phyloP scores from a whole-genome alignment of 2,113 vertebrate genomes.

The Myodes glareolus region DNA sequence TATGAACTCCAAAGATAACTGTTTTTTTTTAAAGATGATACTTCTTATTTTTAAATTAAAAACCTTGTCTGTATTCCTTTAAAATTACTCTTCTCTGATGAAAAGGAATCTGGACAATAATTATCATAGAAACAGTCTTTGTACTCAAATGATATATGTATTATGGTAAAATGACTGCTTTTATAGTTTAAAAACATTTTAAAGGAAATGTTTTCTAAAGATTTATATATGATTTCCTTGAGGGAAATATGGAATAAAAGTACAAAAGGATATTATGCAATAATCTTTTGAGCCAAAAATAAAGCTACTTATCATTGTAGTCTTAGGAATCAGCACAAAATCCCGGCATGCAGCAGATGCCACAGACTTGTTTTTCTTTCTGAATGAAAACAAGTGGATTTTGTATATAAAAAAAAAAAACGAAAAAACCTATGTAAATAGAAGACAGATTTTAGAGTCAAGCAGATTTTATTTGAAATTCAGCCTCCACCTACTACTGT shows the following conservation, averaged over 20 bases:
- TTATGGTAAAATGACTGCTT: slow-evolving; percentile 54
- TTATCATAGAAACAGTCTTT: slow-evolving; percentile 58
- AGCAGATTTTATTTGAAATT: slow-evolving; percentile 36
- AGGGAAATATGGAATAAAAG: slow-evolving; percentile 51
- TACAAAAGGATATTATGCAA: slow-evolving; percentile 24
- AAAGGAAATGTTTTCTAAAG: slow-evolving; percentile 55
- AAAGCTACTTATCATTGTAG: slow-evolving; percentile 49
- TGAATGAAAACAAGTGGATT: slow-evolving; percentile 9
- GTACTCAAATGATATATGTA: slow-evolving; percentile 25
- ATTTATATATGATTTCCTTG: slow-evolving; percentile 58
- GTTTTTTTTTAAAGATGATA: background rate
- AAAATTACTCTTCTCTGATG: slow-evolving; percentile 21
- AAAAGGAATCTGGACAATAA: slow-evolving; percentile 51
- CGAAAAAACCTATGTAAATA: background rate
- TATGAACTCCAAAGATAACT: background rate
- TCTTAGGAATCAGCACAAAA: background rate
- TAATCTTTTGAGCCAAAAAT: slow-evolving; percentile 47
- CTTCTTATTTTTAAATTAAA: slow-evolving; percentile 31
- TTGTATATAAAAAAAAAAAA: background rate
- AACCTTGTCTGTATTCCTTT: background rate
- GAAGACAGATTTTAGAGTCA: slow-evolving; percentile 26
- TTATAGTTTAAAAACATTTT: slow-evolving; percentile 20
- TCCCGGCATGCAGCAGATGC: background rate
- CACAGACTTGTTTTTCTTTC: background rate
- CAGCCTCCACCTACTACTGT: background rate